These are phyloP conservation scores for Drosophila peninsularis DNA, from an alignment of 2,888 invertebrate genomes.

Conservation along the genomic window DNA sequence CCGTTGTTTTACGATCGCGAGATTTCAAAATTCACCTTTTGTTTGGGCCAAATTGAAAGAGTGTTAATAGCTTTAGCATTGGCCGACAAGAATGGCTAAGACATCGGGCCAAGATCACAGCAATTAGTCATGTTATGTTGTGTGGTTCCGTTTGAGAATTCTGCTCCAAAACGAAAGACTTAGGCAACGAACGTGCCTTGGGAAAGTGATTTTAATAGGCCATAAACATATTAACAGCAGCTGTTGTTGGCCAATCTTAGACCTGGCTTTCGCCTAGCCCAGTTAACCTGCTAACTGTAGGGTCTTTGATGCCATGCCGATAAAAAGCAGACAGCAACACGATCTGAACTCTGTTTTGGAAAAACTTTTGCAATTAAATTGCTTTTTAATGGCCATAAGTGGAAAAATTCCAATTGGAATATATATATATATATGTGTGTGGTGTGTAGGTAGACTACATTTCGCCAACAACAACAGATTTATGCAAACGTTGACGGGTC, in stretches of 20 bases:
- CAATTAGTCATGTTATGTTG: conserved; percentile 20
- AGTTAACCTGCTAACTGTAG: conserved; percentile 2
- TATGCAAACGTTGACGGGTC: conserved; percentile 41
- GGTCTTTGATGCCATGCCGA: conserved; percentile 8
- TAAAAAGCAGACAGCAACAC: not conserved
- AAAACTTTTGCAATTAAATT: conserved; percentile 21
- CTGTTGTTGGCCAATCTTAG: not conserved
- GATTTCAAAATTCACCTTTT: conserved; percentile 18
- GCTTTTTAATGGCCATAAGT: conserved; percentile 16
- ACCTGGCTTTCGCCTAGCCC: not conserved
- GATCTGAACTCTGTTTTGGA: not conserved
- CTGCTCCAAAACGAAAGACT: conserved; percentile 52
- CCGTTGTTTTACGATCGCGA: conserved; percentile 31
- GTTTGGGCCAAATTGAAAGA: conserved; percentile 8
- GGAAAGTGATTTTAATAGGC: conserved; percentile 29
- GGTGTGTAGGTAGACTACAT: conserved; percentile 15
- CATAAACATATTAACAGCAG: not conserved
- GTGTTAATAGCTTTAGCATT: conserved; percentile 61
- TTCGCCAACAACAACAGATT: conserved; percentile 15
- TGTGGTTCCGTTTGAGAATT: conserved; percentile 13
- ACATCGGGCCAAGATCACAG: conserved; percentile 65
- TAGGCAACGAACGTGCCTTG: conserved; percentile 54
- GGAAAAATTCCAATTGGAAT: conserved; percentile 9
- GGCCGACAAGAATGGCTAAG: conserved; percentile 45
- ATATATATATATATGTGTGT: not conserved